These are phyloP conservation scores for Spisula solida DNA, from an alignment of 2,888 invertebrate genomes.

Conservation along the genomic window DNA sequence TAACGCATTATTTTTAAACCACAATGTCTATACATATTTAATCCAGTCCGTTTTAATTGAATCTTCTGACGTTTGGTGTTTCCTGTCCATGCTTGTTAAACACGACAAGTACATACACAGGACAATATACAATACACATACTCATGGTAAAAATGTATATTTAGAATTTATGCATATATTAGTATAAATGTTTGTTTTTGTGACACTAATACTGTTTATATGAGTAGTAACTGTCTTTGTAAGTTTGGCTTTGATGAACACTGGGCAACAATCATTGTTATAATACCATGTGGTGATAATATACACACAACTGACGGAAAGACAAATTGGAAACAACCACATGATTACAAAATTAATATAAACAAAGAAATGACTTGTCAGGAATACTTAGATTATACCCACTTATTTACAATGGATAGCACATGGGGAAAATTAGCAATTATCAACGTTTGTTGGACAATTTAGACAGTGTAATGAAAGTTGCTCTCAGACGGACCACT, in stretches of 20 bases:
- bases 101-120: neutral
- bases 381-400: neutral
- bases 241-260: no score
- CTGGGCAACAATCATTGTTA: neutral
- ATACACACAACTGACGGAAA: neutral
- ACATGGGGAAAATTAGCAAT: no score
- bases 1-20: neutral
- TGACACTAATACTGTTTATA: neutral
- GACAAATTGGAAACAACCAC: no score
- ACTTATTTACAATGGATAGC: no score
- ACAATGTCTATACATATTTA: neutral
- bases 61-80: neutral
- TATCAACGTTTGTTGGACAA: no score
- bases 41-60: neutral
- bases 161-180: neutral
- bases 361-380: no score
- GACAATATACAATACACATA: neutral
- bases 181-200: neutral
- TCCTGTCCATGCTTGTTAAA: neutral
- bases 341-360: no score
- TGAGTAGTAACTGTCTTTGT: no score
- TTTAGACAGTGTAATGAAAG: no score
- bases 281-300: neutral
- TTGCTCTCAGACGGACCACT: no score
- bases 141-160: neutral